Evolutionary conservation across 2,797 vertebrate genomes (phyloP).

Genomic region (Microctenopoma steveboyesi): DNA sequence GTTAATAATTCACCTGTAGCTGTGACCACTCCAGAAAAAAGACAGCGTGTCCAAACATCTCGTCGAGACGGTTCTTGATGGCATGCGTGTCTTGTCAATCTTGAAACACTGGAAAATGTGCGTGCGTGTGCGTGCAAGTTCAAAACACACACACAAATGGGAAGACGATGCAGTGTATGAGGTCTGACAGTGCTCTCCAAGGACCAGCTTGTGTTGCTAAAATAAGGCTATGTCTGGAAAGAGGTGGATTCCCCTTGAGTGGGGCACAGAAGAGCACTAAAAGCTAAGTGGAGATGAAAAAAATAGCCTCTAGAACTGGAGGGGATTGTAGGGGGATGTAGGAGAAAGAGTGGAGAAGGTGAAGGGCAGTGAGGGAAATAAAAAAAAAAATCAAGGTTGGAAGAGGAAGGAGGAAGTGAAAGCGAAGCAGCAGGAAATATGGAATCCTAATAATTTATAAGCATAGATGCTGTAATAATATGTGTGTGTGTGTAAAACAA

Average conservation of each 20-base stretch:
- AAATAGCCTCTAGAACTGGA: constrained; percentile 58
- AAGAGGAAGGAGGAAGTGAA: constrained; percentile 4
- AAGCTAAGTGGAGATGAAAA: constrained; percentile 78
- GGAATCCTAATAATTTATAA: neutral
- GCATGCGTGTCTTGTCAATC: constrained; percentile 52
- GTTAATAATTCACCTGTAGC: constrained; percentile 74
- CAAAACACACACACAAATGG: constrained; percentile 16
- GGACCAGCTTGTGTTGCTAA: constrained; percentile 78
- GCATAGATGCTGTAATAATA: neutral
- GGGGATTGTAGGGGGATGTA: constrained; percentile 63
- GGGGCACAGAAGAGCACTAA: constrained; percentile 79
- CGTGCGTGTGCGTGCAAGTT: constrained; percentile 18
- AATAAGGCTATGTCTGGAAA: constrained; percentile 80
- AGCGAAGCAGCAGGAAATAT: neutral
- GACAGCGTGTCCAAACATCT: constrained; percentile 14
- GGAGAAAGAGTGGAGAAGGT: constrained; percentile 45
- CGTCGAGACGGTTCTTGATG: constrained; percentile 42
- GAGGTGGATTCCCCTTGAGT: constrained; percentile 79
- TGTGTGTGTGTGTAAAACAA: neutral
- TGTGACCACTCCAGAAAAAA: constrained; percentile 42
- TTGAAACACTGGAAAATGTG: constrained; percentile 36
- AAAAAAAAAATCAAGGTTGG: constrained; percentile 40
- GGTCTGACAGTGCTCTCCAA: constrained; percentile 70
- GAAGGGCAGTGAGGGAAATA: constrained; percentile 48
- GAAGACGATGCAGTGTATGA: constrained; percentile 61